Evolutionary conservation across 2,113 vertebrate species (phyloP).

Genomic region (Peucedramus taeniatus): DNA sequence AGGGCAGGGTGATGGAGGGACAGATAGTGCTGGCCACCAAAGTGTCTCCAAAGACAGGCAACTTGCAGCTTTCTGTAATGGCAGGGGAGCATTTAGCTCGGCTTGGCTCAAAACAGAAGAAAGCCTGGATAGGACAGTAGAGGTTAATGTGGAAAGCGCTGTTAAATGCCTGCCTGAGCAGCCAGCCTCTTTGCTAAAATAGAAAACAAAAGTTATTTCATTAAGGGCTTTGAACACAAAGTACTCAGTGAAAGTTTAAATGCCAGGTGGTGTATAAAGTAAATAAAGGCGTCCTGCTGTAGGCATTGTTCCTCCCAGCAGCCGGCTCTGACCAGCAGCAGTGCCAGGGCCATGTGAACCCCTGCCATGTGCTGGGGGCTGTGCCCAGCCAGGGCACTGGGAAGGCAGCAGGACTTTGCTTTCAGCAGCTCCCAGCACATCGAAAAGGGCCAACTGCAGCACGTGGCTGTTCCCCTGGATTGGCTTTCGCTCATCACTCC

Average conservation of each 20-base stretch:
- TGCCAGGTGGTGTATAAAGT: conserved; percentile 52
- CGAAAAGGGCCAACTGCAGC: neutral
- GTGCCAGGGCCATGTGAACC: neutral
- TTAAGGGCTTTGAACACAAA: neutral
- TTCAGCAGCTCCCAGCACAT: neutral
- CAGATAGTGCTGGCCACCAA: neutral
- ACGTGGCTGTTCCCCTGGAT: neutral
- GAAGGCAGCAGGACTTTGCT: neutral
- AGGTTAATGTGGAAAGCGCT: neutral
- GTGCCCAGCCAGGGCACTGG: neutral
- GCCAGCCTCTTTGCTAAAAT: neutral
- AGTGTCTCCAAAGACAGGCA: neutral
- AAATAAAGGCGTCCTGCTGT: conserved; percentile 36
- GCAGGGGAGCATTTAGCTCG: neutral
- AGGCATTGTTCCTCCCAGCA: conserved; percentile 47
- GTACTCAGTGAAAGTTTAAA: neutral
- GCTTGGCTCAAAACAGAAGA: neutral
- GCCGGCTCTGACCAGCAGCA: neutral
- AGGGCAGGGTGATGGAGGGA: neutral
- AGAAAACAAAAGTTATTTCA: conserved; percentile 3
- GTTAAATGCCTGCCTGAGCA: neutral
- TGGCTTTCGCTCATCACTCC: neutral
- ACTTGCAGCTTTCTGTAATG: neutral
- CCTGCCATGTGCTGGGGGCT: conserved; percentile 2
- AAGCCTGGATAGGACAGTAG: neutral